Base-by-base conservation (phyloP, 2,113 vertebrate genomes). In the Ranitomeya variabilis region DNA sequence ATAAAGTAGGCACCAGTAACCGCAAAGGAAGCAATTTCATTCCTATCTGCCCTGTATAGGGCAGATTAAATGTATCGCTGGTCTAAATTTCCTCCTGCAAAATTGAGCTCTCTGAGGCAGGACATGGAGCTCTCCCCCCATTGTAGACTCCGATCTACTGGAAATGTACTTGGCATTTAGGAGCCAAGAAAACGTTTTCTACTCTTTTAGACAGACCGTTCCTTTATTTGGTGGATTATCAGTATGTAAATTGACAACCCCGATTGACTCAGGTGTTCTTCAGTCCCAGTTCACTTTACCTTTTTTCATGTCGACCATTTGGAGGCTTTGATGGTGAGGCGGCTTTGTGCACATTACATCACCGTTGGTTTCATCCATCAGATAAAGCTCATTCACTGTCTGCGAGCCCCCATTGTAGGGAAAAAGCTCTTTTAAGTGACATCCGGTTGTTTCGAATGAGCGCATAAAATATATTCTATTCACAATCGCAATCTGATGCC, bases 341-440 rank as follows among this genome's bases (percentile, higher is more conserved):
- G 31, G 14, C 71, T 74, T 74, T 74, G 71, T 74, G 71, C 71
- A 18, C 15, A 74, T 74, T 45, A 74, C 71, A 45, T 74, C 71
- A 74, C 31, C 31, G 23, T 14, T 26, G 23, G 67, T 26, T 71
- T 14, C 67, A 71, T 23, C 67, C 67, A 74, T 45, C 31, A 74
- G 71, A 74, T 45, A 74, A 23, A 9, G 31, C 45, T 16, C 31
- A 74, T 74, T 74, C 15, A 45, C 71, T 51, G 31, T 51, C 71
- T 74, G 71, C 71, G 13, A 16, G 31, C 15, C 71, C 23, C 71
- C 71, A 74, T 74, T 74, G 71, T 74, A 45, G 16, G 71, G 2
- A 19, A 51, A 45, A 74, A 4, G 31, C 37, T 74, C 71, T 74
- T 74, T 51, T 74, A 74, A 18, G 31, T 45, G 45, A 74, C 71